phyloP scores from a whole-genome alignment of 2,113 vertebrate species.

The Alethe diademata region DNA sequence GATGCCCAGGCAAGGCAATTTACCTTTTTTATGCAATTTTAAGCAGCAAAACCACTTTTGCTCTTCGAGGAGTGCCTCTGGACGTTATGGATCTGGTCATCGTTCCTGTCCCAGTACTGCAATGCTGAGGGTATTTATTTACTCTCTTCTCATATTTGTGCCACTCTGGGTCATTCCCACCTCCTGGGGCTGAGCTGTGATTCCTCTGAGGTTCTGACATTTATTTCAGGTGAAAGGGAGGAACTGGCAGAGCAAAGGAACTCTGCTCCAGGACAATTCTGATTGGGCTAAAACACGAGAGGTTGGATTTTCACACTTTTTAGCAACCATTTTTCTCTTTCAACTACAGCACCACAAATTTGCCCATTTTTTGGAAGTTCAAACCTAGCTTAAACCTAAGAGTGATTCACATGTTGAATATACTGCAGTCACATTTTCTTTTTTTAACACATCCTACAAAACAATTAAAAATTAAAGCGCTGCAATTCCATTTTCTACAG shows the following conservation, averaged over 20 bases:
- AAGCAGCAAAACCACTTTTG: background rate
- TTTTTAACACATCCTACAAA: background rate
- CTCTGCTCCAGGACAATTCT: background rate
- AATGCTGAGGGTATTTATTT: background rate
- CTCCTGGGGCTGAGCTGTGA: background rate
- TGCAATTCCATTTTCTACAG: background rate
- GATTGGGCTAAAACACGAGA: background rate
- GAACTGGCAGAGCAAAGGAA: background rate
- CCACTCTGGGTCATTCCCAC: background rate
- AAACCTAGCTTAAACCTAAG: background rate
- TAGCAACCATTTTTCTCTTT: accelerated
- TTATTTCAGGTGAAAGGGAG: background rate
- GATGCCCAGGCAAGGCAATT: background rate
- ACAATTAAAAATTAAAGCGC: background rate
- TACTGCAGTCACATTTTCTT: accelerated
- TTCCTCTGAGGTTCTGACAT: background rate
- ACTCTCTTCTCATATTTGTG: background rate
- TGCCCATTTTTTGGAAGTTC: background rate
- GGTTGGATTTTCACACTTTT: background rate
- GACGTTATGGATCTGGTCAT: background rate
- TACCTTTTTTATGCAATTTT: background rate
- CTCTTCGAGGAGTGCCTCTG: background rate
- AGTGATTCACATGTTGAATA: accelerated
- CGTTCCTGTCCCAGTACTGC: accelerated
- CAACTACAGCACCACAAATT: background rate